These are phyloP conservation scores for Fratercula arctica DNA, from an alignment of 2,797 vertebrate species.

Conservation along the genomic window DNA sequence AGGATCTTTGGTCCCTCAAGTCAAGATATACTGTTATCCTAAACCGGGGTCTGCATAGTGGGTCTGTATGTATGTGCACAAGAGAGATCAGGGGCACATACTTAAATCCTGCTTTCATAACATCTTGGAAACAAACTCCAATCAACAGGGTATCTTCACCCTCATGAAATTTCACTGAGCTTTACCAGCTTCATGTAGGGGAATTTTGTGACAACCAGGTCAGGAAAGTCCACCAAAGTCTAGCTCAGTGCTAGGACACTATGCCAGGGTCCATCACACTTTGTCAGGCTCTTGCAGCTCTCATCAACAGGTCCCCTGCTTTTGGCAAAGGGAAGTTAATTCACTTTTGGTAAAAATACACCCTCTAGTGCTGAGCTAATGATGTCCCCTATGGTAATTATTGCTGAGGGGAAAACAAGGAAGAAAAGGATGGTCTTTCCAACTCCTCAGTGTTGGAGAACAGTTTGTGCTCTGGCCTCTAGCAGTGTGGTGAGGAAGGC, in stretches of 20 bases:
- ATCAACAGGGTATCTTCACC: not conserved
- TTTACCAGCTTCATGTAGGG: not conserved
- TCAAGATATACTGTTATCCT: not conserved
- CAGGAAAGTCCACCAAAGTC: not conserved
- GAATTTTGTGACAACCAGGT: not conserved
- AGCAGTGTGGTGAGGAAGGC: not conserved
- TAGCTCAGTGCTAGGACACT: not conserved
- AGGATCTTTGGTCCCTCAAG: not conserved
- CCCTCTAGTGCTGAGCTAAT: not conserved
- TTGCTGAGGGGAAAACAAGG: not conserved
- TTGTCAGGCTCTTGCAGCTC: not conserved
- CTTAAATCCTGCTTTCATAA: not conserved
- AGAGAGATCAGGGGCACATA: not conserved
- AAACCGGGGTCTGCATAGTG: not conserved
- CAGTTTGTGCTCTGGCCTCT: not conserved
- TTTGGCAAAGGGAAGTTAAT: not conserved
- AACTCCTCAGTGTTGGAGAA: not conserved
- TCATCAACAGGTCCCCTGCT: not conserved
- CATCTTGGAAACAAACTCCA: not conserved
- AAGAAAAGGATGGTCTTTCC: not conserved
- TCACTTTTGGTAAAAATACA: not conserved
- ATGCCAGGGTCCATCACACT: not conserved
- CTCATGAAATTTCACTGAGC: not conserved
- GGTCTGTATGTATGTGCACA: not conserved
- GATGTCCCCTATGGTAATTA: not conserved